Evolutionary conservation across 2,113 vertebrate genomes (phyloP).

Genomic region (Anolis sagrei): DNA sequence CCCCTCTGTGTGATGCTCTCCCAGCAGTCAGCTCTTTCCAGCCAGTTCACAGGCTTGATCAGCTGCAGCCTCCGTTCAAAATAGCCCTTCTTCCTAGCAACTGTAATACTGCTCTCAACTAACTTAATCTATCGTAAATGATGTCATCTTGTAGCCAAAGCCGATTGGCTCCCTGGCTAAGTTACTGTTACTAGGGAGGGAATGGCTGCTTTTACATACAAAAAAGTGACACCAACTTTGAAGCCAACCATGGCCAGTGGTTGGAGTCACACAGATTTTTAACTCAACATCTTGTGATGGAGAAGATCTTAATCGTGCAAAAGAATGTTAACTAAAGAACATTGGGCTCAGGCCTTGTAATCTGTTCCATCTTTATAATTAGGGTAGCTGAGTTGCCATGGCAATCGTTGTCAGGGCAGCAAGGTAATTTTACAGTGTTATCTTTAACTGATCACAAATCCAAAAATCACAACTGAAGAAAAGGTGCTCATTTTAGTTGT

Average conservation of each 20-base stretch:
- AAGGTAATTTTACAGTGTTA: constrained; percentile 13
- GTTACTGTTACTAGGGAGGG: background rate
- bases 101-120: background rate
- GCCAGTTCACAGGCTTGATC: background rate
- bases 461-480: constrained; percentile 1
- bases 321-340: background rate
- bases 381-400: background rate
- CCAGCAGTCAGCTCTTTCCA: background rate
- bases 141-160: constrained; percentile 1
- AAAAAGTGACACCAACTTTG: background rate
- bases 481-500: background rate
- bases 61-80: constrained; percentile 8
- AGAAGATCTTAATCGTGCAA: background rate
- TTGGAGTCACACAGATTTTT: background rate
- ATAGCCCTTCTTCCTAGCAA: background rate
- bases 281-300: background rate
- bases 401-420: constrained; percentile 10
- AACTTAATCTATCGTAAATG: background rate
- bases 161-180: background rate
- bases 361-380: constrained; percentile 7
- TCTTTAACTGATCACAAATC: constrained; percentile 15
- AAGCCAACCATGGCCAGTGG: background rate
- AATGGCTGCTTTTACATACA: background rate
- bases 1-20: background rate
- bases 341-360: background rate